These are phyloP conservation scores for Drosophila aff. DNA, from an alignment of 1,140 invertebrate genomes.

Conservation along the genomic window DNA sequence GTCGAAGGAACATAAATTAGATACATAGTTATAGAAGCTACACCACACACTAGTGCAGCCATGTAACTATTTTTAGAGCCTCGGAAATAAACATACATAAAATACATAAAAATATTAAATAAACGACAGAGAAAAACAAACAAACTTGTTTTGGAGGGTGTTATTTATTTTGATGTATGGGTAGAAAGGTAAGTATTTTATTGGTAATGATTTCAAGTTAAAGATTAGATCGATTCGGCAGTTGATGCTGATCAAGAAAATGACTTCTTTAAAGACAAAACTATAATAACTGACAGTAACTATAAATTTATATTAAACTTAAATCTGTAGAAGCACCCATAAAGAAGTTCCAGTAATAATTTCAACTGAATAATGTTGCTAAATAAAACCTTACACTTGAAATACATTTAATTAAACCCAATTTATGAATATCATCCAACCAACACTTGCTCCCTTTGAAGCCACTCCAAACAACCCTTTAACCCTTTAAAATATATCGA, in stretches of 20 bases:
- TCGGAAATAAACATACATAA: slow-evolving; percentile 79
- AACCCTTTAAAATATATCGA: slow-evolving; percentile 13
- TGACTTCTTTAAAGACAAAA: too few relatives aligned
- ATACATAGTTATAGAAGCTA: slow-evolving; percentile 79
- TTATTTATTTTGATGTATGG: not conserved
- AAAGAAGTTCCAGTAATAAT: not conserved
- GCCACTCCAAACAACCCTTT: not conserved
- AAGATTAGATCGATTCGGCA: too few relatives aligned
- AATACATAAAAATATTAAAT: slow-evolving; percentile 81
- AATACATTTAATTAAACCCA: not conserved
- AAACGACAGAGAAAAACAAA: slow-evolving; percentile 71
- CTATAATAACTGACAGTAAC: too few relatives aligned
- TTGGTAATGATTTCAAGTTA: too few relatives aligned
- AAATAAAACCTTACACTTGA: not conserved
- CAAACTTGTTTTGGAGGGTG: not conserved
- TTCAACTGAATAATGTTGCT: not conserved
- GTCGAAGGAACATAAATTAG: slow-evolving; percentile 71
- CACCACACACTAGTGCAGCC: slow-evolving; percentile 84
- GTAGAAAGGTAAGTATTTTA: slow-evolving; percentile 9
- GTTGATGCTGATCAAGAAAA: too few relatives aligned
- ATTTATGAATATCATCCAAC: not conserved
- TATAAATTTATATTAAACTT: too few relatives aligned
- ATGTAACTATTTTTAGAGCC: slow-evolving; percentile 85
- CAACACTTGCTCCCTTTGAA: not conserved
- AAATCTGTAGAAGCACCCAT: too few relatives aligned